phyloP scores from a whole-genome alignment of 2,888 invertebrate species.

The Zaprionus lineosus region DNA sequence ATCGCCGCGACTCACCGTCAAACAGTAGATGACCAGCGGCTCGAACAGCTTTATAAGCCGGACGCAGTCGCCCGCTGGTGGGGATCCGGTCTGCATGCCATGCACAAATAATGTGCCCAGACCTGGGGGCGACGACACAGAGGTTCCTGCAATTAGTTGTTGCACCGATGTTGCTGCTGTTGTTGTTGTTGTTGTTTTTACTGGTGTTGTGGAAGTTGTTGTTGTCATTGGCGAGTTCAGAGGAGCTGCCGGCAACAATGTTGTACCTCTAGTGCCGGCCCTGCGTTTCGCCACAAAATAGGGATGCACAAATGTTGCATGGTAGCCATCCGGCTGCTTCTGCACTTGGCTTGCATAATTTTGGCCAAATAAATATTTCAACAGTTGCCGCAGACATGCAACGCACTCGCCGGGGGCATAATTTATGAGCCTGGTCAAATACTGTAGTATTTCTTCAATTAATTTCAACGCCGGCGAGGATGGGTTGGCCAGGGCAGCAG shows the following conservation, averaged over 20 bases:
- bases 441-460: slow-evolving; percentile 89
- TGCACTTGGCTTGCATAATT: slow-evolving; percentile 84
- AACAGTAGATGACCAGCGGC: slow-evolving; percentile 95
- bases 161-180: slow-evolving; percentile 23
- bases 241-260: slow-evolving; percentile 43
- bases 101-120: slow-evolving; percentile 79
- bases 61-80: slow-evolving; percentile 86
- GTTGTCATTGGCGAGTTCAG: slow-evolving; percentile 21
- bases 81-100: slow-evolving; percentile 73
- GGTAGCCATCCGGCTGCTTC: slow-evolving; percentile 46
- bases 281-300: slow-evolving; percentile 58
- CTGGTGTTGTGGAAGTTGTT: too few species aligned
- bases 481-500: slow-evolving; percentile 28
- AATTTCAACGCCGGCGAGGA: slow-evolving; percentile 77
- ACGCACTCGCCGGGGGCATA: slow-evolving; percentile 88
- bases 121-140: slow-evolving; percentile 48
- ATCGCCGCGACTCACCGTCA: slow-evolving; percentile 87
- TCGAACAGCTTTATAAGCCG: slow-evolving; percentile 94
- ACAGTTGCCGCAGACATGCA: slow-evolving; percentile 89
- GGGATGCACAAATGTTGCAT: slow-evolving; percentile 55
- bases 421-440: slow-evolving; percentile 87
- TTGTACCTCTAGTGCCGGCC: slow-evolving; percentile 30
- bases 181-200: slow-evolving; percentile 4
- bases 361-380: slow-evolving; percentile 88
- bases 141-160: slow-evolving; percentile 54